Evolutionary conservation across 2,113 vertebrate species (phyloP), one percentile per base, ranked within the genome.

Genomic region (Melanotaenia duboulayi): DNA sequence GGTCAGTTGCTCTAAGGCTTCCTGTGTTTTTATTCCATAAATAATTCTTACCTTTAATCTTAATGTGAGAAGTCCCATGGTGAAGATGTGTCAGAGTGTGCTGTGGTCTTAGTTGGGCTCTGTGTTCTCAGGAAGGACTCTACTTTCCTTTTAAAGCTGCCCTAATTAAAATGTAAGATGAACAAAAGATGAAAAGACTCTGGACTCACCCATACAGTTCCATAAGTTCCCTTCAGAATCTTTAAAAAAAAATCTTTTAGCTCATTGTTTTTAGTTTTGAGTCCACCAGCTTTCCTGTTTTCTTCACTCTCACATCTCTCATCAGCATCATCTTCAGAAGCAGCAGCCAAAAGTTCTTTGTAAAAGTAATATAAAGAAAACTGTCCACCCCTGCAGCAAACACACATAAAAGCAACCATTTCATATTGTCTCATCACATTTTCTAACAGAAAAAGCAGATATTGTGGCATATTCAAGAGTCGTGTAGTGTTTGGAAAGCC

Each of bases 231-330:
- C 2, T 10, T 12, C 28, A 35, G 14, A 42, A 42, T 1, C 40
- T 42, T 42, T 11, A 23, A 54, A 20, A 49, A 35, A 28, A 16
- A 1, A 9, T 59, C 39, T 71, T 46, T 71, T 24, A 56, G 55
- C 24, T 50, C 49, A 24, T 39, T 65, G 16, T 65, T 64, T 35
- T 58, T 50, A 14, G 63, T 51, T 51, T 51, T 4, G 22, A 37
- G 56, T 59, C 46, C 19, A 1, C 19, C 46, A 49, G 46, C n/a
- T 65, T 65, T 65, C 23, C 16, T 65, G 20, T 52, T 13, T 14
- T 42, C 13, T 50, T 51, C 65, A 56, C 55, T 67, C 51, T 19
- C 24, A 67, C 25, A 56, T 19, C 52, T 67, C 52, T 67, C 2
- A 32, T 67, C 52, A 32, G 24, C 17, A 23, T 51, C 32, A 52